Evolutionary conservation across 1,140 invertebrate species (phyloP).

Genomic region (Tetraneura akinire): DNA sequence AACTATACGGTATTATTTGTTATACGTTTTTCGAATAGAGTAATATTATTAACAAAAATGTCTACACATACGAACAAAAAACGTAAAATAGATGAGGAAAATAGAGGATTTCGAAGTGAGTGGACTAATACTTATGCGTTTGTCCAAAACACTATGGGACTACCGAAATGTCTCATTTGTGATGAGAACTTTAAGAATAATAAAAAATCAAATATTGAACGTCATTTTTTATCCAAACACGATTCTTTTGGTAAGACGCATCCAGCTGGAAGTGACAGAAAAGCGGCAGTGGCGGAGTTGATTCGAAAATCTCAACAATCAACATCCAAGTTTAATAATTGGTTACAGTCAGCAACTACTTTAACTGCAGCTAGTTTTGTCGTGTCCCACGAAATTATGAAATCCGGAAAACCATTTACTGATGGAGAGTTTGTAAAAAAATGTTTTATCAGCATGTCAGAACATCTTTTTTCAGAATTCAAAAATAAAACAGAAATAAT

Average conservation of each 20-base stretch:
- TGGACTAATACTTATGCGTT: slow-evolving; percentile 55
- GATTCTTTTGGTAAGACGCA: slow-evolving; percentile 54
- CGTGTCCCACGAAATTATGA: slow-evolving; percentile 40
- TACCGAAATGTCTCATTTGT: slow-evolving; percentile 52
- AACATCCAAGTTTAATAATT: slow-evolving; percentile 56
- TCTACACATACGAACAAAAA: too few species aligned
- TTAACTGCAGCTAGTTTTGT: slow-evolving; percentile 50
- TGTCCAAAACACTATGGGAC: slow-evolving; percentile 52
- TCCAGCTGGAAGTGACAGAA: slow-evolving; percentile 54
- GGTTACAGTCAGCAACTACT: slow-evolving; percentile 57
- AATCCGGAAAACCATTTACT: slow-evolving; percentile 50
- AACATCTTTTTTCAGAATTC: slow-evolving; percentile 48
- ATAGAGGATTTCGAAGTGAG: slow-evolving; percentile 53
- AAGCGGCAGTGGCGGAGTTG: slow-evolving; percentile 57
- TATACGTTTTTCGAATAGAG: too few species aligned
- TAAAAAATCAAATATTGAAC: slow-evolving; percentile 54
- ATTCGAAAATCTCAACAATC: slow-evolving; percentile 54
- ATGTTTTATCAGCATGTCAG: slow-evolving; percentile 47
- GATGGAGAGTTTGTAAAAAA: slow-evolving; percentile 48
- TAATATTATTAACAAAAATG: too few species aligned
- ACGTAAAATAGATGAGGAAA: too few species aligned
- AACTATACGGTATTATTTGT: too few species aligned
- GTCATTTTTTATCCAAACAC: slow-evolving; percentile 51
- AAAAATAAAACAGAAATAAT: slow-evolving; percentile 50
- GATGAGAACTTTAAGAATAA: slow-evolving; percentile 54